Percentiles rank a stretch among this genome's conserved stretches.
These are phyloP conservation scores for Lepidochrysops patricia DNA, from an alignment of 2,888 invertebrate species.

Conservation along the genomic window DNA sequence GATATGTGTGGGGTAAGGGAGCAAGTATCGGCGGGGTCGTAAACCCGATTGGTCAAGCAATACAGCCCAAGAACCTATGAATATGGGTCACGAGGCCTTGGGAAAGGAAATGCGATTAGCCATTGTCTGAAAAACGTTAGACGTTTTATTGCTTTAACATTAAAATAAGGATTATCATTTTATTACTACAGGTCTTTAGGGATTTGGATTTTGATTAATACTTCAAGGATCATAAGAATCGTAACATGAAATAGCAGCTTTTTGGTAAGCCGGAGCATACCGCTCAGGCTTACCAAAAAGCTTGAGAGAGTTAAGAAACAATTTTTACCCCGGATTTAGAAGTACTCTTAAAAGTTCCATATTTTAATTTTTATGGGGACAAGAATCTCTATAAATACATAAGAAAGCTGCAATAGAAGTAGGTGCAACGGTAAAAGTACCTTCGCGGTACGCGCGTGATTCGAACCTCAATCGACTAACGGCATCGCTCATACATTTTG, in stretches of 20 bases:
- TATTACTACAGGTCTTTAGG: not conserved
- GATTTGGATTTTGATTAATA: not conserved
- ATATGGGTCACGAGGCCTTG: constrained; percentile 64
- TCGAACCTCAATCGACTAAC: constrained; percentile 26
- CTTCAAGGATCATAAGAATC: not conserved
- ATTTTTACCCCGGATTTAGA: not conserved
- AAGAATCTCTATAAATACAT: not conserved
- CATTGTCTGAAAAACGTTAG: not conserved
- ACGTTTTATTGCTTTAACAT: constrained; percentile 2
- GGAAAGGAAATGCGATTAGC: constrained; percentile 48
- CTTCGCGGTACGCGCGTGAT: constrained; percentile 22
- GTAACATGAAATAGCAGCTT: not conserved
- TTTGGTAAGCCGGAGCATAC: too few species aligned
- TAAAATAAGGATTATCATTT: constrained; percentile 1
- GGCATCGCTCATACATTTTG: constrained; percentile 14
- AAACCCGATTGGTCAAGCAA: constrained; percentile 67
- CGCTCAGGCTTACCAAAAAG: not conserved
- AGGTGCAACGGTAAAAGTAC: constrained; percentile 13
- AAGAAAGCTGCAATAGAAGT: not conserved
- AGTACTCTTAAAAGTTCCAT: not conserved
- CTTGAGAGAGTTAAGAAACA: not conserved
- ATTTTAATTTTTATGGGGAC: not conserved
- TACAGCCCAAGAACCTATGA: constrained; percentile 44
- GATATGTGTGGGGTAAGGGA: too few species aligned
- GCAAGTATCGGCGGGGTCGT: constrained; percentile 44